These are phyloP conservation scores for Pongo abelii DNA, from an alignment of 2,113 vertebrate genomes.

Conservation along the genomic window DNA sequence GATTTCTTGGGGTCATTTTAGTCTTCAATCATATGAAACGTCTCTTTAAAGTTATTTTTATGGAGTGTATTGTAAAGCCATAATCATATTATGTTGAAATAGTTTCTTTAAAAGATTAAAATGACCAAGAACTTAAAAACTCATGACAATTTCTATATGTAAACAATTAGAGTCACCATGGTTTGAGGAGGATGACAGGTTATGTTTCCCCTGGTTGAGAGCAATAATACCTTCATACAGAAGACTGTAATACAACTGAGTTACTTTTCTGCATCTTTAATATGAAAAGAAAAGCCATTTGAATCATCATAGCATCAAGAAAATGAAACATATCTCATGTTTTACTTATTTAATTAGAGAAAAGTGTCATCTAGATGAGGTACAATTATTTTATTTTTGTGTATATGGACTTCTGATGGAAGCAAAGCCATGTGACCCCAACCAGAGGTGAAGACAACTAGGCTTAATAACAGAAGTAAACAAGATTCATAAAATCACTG, in stretches of 20 bases:
- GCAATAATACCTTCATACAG: background rate
- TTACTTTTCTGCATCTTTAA: background rate
- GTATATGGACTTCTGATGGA: background rate
- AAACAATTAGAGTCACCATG: background rate
- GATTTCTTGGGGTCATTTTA: background rate
- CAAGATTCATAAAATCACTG: conserved; percentile 1
- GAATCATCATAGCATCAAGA: background rate
- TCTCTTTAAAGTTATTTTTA: background rate
- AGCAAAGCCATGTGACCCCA: conserved; percentile 23
- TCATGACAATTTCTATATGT: background rate
- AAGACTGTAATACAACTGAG: background rate
- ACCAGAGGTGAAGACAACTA: background rate
- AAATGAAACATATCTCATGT: background rate
- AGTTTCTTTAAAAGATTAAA: background rate
- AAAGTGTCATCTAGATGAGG: background rate
- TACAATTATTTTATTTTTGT: background rate
- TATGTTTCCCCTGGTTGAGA: background rate
- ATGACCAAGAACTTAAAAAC: background rate
- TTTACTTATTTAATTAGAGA: background rate
- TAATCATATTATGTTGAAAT: background rate
- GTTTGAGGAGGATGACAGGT: too few species aligned
- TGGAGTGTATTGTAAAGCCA: background rate
- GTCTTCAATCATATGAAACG: background rate
- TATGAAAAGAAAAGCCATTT: background rate
- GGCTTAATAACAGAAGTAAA: conserved; percentile 13